phyloP scores from a whole-genome alignment of 1,140 invertebrate species.

The Dendroctonus ponderosae region DNA sequence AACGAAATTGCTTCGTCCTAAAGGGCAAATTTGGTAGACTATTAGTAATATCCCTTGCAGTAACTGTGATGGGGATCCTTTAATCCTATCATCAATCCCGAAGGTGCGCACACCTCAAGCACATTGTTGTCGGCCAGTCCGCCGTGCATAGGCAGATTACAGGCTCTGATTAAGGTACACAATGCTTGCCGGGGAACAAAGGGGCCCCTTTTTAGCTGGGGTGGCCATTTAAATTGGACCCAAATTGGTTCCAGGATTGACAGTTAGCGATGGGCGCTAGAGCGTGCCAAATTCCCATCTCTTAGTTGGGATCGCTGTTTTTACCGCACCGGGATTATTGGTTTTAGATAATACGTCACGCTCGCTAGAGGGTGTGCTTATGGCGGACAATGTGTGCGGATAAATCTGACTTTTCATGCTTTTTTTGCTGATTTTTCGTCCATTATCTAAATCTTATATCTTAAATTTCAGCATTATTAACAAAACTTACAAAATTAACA shows the following conservation, averaged over 20 bases:
- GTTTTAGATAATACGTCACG: constrained; percentile 35
- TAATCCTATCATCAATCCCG: constrained; percentile 40
- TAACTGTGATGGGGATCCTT: constrained; percentile 20
- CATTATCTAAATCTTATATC: too few species aligned
- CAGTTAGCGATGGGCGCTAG: constrained; percentile 39
- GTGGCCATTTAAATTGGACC: constrained; percentile 39
- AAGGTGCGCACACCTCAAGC: constrained; percentile 42
- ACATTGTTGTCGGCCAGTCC: constrained; percentile 41
- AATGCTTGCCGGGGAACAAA: constrained; percentile 34
- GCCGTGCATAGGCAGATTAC: constrained; percentile 43
- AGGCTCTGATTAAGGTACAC: constrained; percentile 42
- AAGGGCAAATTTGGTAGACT: constrained; percentile 11
- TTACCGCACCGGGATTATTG: constrained; percentile 36
- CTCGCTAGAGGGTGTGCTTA: constrained; percentile 29
- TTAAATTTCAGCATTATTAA: too few species aligned
- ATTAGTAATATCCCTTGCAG: constrained; percentile 17
- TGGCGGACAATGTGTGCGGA: constrained; percentile 29
- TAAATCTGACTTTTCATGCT: constrained; percentile 8
- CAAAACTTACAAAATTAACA: too few species aligned
- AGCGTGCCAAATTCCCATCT: constrained; percentile 36
- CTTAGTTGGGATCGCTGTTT: constrained; percentile 28
- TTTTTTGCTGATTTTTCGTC: too few species aligned
- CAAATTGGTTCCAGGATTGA: constrained; percentile 41
- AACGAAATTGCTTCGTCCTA: not conserved
- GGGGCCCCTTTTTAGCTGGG: constrained; percentile 33